phyloP scores from a whole-genome alignment of 1,140 invertebrate species.

The Agraylea sexmaculata region DNA sequence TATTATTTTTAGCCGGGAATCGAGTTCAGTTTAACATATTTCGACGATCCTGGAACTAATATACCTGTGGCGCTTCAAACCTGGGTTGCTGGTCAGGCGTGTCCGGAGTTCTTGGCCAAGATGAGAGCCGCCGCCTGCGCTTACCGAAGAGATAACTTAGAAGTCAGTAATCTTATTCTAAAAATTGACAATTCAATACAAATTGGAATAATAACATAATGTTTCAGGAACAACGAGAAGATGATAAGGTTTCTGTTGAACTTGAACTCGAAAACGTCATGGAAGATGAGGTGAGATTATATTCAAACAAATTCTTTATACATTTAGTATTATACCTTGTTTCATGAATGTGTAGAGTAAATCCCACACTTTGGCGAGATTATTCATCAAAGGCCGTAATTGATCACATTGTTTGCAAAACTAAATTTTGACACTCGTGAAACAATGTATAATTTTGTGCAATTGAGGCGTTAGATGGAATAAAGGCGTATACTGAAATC shows the following conservation, averaged over 20 bases:
- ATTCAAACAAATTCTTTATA: neutral
- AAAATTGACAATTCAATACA: no score
- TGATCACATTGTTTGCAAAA: no score
- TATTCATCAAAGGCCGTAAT: no score
- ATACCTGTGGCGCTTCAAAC: constrained; percentile 23
- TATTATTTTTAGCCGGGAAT: constrained; percentile 41
- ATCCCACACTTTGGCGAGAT: no score
- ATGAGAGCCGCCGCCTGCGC: constrained; percentile 28
- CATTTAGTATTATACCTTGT: constrained; percentile 4
- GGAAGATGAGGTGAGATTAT: neutral
- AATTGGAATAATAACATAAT: neutral
- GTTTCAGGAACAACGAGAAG: constrained; percentile 1
- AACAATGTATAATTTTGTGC: no score
- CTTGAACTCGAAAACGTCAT: neutral
- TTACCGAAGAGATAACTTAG: constrained; percentile 25
- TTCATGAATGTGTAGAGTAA: no score
- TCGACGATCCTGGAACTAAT: constrained; percentile 70
- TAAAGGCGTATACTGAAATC: no score
- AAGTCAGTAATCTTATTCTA: constrained; percentile 11
- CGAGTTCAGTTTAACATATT: constrained; percentile 78
- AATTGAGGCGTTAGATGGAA: no score
- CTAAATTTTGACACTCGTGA: no score
- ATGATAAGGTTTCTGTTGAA: neutral
- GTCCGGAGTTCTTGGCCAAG: constrained; percentile 27
- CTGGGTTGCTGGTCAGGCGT: constrained; percentile 33